Evolutionary conservation across 1,140 invertebrate genomes (phyloP).

Genomic region (Colletes gigas): DNA sequence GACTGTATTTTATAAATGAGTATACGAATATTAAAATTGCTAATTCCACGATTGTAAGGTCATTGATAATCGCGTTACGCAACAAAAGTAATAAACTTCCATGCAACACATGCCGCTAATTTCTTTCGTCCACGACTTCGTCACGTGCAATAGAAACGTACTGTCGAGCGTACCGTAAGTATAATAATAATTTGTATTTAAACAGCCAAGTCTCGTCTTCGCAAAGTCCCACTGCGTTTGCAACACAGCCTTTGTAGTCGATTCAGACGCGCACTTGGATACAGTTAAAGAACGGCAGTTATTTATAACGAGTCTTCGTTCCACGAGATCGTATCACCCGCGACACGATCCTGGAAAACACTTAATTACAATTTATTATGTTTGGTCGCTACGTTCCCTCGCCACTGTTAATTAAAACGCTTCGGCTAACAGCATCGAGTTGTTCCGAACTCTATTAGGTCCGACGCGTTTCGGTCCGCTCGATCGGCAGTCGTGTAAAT

Average conservation of each 20-base stretch:
- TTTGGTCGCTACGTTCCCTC: not conserved
- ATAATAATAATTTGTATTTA: not conserved
- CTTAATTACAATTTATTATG: conserved; percentile 40
- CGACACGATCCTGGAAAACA: conserved; percentile 23
- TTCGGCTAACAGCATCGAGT: not conserved
- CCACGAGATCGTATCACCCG: conserved; percentile 17
- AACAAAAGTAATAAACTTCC: conserved; percentile 9
- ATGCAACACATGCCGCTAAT: not conserved
- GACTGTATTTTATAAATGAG: too few species aligned
- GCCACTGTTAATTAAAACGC: conserved; percentile 40
- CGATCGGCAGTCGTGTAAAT: not conserved
- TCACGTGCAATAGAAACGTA: conserved; percentile 1
- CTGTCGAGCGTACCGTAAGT: not conserved
- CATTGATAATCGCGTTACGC: not conserved
- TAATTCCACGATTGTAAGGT: too few species aligned
- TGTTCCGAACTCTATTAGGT: not conserved
- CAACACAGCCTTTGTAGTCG: not conserved
- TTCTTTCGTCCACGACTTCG: not conserved
- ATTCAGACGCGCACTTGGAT: not conserved
- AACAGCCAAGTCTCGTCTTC: not conserved
- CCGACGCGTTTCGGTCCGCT: not conserved
- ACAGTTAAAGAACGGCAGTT: conserved; percentile 33
- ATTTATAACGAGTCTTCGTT: conserved; percentile 28
- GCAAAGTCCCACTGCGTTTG: not conserved
- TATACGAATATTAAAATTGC: too few species aligned